Base-by-base conservation (phyloP, 2,113 vertebrate genomes). In the Nannobrachium achirus region DNA sequence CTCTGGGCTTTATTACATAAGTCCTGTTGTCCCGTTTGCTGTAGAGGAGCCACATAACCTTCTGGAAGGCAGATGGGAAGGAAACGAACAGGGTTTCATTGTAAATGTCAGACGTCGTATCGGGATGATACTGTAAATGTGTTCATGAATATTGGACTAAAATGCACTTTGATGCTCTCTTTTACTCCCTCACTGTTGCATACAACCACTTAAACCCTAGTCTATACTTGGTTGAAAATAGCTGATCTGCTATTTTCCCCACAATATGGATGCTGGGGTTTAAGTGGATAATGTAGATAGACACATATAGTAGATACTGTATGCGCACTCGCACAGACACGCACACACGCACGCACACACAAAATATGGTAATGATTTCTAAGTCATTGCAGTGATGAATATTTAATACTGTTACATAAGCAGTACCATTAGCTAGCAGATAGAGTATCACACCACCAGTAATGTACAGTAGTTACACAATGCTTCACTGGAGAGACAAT, bases 371-470 rank as follows among this genome's bases (percentile, higher is more conserved):
- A 51, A 63, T 40, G 6, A 45, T 9, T 58, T 59, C 41, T 8
- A 16, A 15, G 4, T 49, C 63, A 13, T 14, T 60, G 68, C 56
- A 65, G 46, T 15, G 53, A 68, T 83, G 8, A 77, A 83, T 79
- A 61, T 79, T 85, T 79, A 8, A 87, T 56, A 19, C 8, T 66
- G 16, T 83, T 78, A 78, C 68, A 58, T 66, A 83, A 76, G 57
- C 15, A 7, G 10, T 46, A 58, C 11, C 8, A 11, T 11, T 44
- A 44, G 42, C 42, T 44, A 46, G 62, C 51, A 57, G 66, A 74
- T 2, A 33, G 25, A 33, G 25, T 33, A 33, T 33, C 25, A 33
- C 3, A 33, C 25, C 25, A 33, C 25, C 25, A 33, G 25, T 33
- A 33, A 33, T 4, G 25, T 33, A 33, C 25, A 33, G 25, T 33